These are phyloP conservation scores for Trissonchulus latispiculum DNA, from an alignment of 2,888 invertebrate species.

Conservation along the genomic window DNA sequence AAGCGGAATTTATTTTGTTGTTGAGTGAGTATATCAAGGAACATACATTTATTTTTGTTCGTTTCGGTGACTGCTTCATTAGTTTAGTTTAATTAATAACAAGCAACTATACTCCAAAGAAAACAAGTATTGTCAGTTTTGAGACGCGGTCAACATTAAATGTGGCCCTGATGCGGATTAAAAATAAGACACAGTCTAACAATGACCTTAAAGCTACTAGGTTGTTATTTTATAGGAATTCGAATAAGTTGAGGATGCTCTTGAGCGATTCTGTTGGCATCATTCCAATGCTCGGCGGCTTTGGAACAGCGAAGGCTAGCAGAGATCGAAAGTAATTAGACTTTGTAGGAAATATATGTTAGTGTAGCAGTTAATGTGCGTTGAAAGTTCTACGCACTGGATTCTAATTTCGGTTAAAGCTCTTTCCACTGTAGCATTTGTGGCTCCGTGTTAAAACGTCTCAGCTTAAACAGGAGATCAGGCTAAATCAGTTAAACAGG, in stretches of 20 bases:
- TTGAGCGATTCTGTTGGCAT: slow-evolving; percentile 41
- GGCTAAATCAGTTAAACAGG: too few species aligned
- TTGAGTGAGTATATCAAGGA: slow-evolving; percentile 17
- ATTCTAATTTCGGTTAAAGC: not conserved
- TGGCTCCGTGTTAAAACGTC: too few species aligned
- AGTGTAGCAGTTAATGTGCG: not conserved
- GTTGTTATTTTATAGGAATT: slow-evolving; percentile 39
- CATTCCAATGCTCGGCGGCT: slow-evolving; percentile 31
- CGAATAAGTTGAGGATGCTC: slow-evolving; percentile 38
- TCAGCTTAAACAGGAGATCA: too few species aligned
- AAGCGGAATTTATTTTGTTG: not conserved
- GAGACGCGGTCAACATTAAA: too few species aligned
- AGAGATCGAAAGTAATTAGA: slow-evolving; percentile 15
- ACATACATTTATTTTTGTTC: not conserved
- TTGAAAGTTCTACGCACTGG: not conserved
- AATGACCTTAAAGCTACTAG: too few species aligned
- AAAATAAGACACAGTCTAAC: too few species aligned
- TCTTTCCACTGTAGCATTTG: too few species aligned
- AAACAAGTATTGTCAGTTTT: too few species aligned
- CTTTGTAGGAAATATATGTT: not conserved
- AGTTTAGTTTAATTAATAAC: too few species aligned
- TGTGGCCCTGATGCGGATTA: too few species aligned
- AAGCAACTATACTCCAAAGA: too few species aligned
- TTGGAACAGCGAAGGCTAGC: not conserved
- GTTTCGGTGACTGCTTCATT: too few species aligned